Evolutionary conservation across 1,140 invertebrate genomes (phyloP).

Genomic region (Drosophila cardini): DNA sequence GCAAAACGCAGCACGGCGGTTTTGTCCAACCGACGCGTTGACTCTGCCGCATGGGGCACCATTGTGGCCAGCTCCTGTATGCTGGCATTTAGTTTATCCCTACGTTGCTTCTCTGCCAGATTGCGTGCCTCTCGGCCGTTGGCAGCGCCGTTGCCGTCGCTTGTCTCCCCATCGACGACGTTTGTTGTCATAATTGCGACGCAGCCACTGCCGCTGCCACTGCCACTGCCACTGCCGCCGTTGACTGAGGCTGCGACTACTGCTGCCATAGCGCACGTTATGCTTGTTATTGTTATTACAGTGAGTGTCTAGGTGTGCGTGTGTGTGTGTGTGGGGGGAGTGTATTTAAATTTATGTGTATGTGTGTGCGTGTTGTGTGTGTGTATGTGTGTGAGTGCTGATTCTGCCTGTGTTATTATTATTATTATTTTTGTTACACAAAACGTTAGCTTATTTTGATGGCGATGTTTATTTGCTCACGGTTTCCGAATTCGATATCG

Average conservation of each 20-base stretch:
- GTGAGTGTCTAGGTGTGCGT: not conserved
- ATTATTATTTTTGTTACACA: conserved; percentile 31
- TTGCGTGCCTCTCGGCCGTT: conserved; percentile 92
- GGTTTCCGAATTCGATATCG: conserved; percentile 32
- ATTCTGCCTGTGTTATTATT: conserved; percentile 24
- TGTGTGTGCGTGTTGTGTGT: not conserved
- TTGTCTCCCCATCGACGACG: conserved; percentile 27
- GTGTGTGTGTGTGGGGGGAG: not conserved
- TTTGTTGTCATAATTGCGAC: conserved; percentile 54
- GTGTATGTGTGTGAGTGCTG: not conserved
- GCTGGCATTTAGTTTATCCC: conserved; percentile 94
- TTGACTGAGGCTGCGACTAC: conserved; percentile 51
- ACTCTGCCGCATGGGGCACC: conserved; percentile 92
- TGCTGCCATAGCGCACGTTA: conserved; percentile 60
- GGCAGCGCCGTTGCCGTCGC: conserved; percentile 43
- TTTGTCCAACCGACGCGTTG: conserved; percentile 93
- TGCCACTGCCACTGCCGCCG: conserved; percentile 36
- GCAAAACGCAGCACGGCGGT: conserved; percentile 94
- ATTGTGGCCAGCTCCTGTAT: conserved; percentile 92
- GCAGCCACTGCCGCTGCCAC: conserved; percentile 28
- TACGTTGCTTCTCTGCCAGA: conserved; percentile 93
- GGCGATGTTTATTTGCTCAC: conserved; percentile 36
- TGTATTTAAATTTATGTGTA: not conserved
- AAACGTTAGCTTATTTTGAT: conserved; percentile 44
- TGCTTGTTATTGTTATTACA: conserved; percentile 16